Evolutionary conservation across 1,140 invertebrate genomes (phyloP).

Genomic region (Myzus persicae): DNA sequence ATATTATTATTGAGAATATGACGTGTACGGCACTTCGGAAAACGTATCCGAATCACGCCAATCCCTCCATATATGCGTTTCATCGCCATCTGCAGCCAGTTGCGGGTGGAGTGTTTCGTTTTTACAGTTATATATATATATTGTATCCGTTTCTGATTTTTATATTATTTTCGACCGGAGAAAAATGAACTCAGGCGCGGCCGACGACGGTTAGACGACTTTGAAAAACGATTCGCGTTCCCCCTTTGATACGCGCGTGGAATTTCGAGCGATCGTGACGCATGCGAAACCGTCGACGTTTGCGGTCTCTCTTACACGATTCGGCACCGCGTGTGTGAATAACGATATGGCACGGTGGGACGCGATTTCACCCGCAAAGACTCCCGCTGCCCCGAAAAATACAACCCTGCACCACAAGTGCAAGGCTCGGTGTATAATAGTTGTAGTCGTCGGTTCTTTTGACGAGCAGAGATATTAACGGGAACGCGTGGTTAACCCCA

Average conservation of each 20-base stretch:
- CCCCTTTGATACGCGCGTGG: background rate
- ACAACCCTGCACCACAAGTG: background rate
- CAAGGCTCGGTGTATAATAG: no score
- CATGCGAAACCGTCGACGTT: background rate
- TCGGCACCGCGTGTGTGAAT: background rate
- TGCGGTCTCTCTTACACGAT: background rate
- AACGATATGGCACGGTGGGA: background rate
- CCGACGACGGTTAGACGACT: constrained; percentile 11
- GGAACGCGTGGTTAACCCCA: background rate
- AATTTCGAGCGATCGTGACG: constrained; percentile 14
- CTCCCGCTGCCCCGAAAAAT: background rate
- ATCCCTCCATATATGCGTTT: background rate
- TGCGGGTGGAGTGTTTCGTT: background rate
- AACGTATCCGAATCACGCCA: constrained; percentile 7
- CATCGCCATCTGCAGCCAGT: background rate
- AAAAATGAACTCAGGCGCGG: background rate
- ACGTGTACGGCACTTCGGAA: background rate
- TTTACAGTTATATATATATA: background rate
- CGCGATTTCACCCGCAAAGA: background rate
- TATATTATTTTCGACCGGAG: background rate
- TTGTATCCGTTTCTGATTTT: background rate
- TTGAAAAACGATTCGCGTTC: constrained; percentile 24
- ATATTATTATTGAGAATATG: background rate
- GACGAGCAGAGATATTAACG: background rate
- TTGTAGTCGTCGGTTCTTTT: constrained; percentile 6